Percentiles rank a stretch among this genome's conserved stretches.
Conservation (phyloP, 2,797 vertebrate species). For the Sitta carolinensis region DNA sequence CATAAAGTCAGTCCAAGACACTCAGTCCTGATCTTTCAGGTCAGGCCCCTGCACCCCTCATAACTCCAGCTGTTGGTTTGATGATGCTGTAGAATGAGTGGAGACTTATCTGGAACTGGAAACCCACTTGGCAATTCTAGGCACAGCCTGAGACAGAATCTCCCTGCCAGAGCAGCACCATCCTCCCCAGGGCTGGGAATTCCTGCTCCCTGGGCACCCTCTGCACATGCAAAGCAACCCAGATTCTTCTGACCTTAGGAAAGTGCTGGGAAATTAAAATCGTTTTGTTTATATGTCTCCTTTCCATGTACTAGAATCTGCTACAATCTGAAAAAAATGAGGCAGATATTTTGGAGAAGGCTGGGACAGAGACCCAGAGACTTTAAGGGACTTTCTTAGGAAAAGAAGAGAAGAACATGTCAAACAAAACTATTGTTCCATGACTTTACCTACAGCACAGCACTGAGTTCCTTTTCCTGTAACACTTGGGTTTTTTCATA, state of each 20-base stretch:
- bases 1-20: background rate
- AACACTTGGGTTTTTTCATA: background rate
- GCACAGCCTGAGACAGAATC: background rate
- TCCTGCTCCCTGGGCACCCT: accelerated
- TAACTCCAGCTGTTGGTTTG: background rate
- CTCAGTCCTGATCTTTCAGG: background rate
- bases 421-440: background rate
- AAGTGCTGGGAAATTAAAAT: background rate
- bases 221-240: accelerated
- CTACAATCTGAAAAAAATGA: background rate
- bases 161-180: background rate
- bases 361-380: background rate
- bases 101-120: background rate
- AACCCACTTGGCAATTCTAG: background rate
- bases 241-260: background rate
- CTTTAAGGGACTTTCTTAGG: background rate
- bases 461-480: background rate
- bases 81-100: background rate
- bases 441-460: background rate
- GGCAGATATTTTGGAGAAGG: background rate
- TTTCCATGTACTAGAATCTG: background rate
- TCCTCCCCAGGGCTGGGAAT: background rate
- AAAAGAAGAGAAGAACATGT: background rate
- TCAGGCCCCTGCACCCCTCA: background rate
- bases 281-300: background rate